These are phyloP conservation scores for Psittacula echo DNA, from an alignment of 2,797 vertebrate genomes.

Conservation along the genomic window DNA sequence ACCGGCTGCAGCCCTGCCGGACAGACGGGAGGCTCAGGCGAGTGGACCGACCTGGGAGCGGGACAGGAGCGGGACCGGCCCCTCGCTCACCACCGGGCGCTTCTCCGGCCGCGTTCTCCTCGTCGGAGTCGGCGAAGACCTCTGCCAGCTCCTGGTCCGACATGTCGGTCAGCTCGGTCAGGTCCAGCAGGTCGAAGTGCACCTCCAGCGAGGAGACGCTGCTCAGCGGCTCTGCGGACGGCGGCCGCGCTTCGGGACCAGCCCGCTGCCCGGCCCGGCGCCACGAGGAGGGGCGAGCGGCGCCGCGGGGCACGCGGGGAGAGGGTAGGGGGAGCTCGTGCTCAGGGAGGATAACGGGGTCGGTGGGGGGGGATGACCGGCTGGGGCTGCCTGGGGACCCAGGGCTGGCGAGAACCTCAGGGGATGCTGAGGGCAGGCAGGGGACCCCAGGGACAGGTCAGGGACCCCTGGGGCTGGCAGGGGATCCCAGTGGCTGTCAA, in stretches of 20 bases:
- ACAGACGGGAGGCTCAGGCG: background rate
- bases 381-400: background rate
- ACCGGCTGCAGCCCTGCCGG: constrained; percentile 82
- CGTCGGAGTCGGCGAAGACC: constrained; percentile 95
- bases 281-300: background rate
- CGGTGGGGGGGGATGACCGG: fast-evolving
- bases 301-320: background rate
- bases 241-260: background rate
- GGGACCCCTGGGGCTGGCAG: no score
- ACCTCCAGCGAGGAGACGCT: constrained; percentile 98
- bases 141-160: constrained; percentile 97
- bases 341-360: background rate
- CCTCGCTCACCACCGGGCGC: constrained; percentile 83
- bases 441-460: background rate
- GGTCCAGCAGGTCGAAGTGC: constrained; percentile 96
- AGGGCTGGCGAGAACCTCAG: background rate
- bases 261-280: no score
- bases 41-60: background rate
- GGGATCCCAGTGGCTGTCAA: no score
- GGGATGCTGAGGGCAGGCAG: background rate
- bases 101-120: constrained; percentile 87
- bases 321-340: no score
- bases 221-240: constrained; percentile 90
- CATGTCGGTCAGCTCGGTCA: constrained; percentile 97
- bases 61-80: background rate